Evolutionary conservation across 2,113 vertebrate genomes (phyloP), one percentile per base, ranked within the genome.

Genomic region (Hucho hucho): DNA sequence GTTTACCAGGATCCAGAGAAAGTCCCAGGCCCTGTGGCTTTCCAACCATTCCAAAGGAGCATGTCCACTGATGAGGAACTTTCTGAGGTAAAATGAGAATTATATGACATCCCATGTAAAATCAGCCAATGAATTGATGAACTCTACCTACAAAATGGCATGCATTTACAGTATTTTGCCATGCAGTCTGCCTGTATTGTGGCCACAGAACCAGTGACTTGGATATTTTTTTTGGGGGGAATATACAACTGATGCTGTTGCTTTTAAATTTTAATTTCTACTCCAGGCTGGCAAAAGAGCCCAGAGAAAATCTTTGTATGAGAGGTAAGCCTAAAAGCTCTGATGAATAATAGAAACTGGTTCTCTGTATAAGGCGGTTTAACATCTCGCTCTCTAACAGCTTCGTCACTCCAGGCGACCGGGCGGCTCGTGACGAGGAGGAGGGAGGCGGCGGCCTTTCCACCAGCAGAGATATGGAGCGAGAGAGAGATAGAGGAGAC

Each of bases 31-130:
- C 95, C 94, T 20, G 49, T 53, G 49, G 94, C 96, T 76, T 98
- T 97, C 89, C 91, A 96, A 82, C 96, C 96, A 0, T 98, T 98
- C 75, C 96, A 98, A 80, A 94, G 96, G 77, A 97, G 95, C 18
- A 69, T 97, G 47, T 98, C 96, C 1, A 89, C 95, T 12, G 96
- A 98, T 2, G 96, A 97, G 2, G 96, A 97, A 64, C 85, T 78
- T 79, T 37, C 93, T 75, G 96, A 98, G 94, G 96, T 94, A 85
- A 1, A 74, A 22, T 29, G 26, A 16, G 61, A 6, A 46, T 56
- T 5, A 47, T 16, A 64, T n/a, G 4, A 75, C 26, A 63, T 28
- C 11, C 64, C 5, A 26, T 14, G 5, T 26, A 16, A 59, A 22
- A 63, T 22, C 22, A 4, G 11, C 22, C 59, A 18, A 53, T 53